phyloP scores from a whole-genome alignment of 2,797 vertebrate species.

The Liparis tanakae region DNA sequence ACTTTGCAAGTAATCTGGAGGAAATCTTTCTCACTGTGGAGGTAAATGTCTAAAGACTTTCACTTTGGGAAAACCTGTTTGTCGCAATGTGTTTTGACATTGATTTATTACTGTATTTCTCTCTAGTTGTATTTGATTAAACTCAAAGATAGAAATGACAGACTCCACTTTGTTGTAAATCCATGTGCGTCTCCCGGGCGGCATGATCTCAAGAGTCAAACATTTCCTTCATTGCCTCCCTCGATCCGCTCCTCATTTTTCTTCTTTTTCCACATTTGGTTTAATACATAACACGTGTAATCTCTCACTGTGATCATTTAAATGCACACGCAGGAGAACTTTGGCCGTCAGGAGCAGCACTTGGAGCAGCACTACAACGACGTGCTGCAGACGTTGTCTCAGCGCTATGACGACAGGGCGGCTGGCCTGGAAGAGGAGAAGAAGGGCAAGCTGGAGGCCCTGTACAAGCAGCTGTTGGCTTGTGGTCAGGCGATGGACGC shows the following conservation, averaged over 20 bases:
- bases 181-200: neutral
- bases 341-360: slow-evolving; percentile 93
- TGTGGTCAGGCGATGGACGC: slow-evolving; percentile 89
- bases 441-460: slow-evolving; percentile 88
- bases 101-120: slow-evolving; percentile 4
- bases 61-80: neutral
- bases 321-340: slow-evolving; percentile 89
- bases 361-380: slow-evolving; percentile 93
- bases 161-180: slow-evolving; percentile 12
- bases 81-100: slow-evolving; percentile 6
- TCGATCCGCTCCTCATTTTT: neutral
- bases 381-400: slow-evolving; percentile 90
- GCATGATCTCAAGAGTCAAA: neutral
- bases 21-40: slow-evolving; percentile 98
- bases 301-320: neutral
- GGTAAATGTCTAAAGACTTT: slow-evolving; percentile 75
- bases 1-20: slow-evolving; percentile 93
- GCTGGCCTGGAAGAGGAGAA: slow-evolving; percentile 89
- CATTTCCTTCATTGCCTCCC: slow-evolving; percentile 9
- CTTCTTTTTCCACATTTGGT: neutral
- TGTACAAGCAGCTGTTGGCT: slow-evolving; percentile 90
- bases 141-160: slow-evolving; percentile 1
- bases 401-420: slow-evolving; percentile 87
- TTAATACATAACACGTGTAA: neutral
- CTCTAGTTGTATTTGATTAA: slow-evolving; percentile 1